Conservation (phyloP, 2,113 vertebrate species). For the Tupaia chinensis region DNA sequence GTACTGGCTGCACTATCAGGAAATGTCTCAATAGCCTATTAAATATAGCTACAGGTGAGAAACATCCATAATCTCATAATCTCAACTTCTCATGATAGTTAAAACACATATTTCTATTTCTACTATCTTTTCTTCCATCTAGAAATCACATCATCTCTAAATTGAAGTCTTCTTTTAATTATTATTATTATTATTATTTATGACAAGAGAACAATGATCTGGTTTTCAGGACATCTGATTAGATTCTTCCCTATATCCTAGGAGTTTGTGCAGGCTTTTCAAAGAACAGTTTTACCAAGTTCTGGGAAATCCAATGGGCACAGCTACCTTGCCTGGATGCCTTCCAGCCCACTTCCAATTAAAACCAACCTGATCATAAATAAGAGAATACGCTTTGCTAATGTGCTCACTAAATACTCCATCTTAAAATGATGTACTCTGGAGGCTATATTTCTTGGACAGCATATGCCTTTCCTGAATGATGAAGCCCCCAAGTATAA, state of each 20-base stretch:
- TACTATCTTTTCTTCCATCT: background rate
- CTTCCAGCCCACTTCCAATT: constrained; percentile 27
- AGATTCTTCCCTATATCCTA: background rate
- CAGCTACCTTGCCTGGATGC: background rate
- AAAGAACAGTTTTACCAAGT: background rate
- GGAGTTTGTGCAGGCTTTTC: background rate
- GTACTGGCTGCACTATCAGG: background rate
- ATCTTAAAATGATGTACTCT: constrained; percentile 40
- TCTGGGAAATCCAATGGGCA: background rate
- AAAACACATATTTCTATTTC: background rate
- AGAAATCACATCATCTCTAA: constrained; percentile 22
- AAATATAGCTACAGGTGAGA: background rate
- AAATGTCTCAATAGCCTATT: background rate
- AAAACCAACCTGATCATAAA: constrained; percentile 49
- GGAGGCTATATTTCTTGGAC: constrained; percentile 40
- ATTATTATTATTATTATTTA: background rate
- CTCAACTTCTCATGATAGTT: background rate
- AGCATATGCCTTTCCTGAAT: constrained; percentile 23
- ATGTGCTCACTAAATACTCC: constrained; percentile 26
- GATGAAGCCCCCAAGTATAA: constrained; percentile 37
- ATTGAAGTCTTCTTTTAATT: constrained; percentile 41
- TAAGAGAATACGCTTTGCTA: constrained; percentile 46
- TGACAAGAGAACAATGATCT: background rate
- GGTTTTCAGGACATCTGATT: background rate
- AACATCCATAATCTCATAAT: background rate